These are phyloP conservation scores for Scyliorhinus canicula DNA, from an alignment of 2,797 vertebrate genomes.

Conservation along the genomic window DNA sequence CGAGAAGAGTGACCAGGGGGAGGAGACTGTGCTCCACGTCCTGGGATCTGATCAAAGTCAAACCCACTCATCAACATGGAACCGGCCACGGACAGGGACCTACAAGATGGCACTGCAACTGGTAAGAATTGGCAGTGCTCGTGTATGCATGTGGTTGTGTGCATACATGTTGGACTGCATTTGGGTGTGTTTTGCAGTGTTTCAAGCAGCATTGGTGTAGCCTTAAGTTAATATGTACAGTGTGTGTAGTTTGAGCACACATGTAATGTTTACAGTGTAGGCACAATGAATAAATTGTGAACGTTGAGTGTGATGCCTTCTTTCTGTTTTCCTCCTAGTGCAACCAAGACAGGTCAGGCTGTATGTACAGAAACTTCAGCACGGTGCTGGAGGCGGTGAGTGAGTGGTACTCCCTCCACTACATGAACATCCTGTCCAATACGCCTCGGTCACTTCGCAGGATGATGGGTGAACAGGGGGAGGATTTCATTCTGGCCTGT, in stretches of 20 bases:
- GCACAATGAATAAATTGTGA: neutral
- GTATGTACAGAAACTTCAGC: constrained; percentile 62
- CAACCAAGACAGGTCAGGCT: constrained; percentile 48
- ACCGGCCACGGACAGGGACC: constrained; percentile 28
- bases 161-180: neutral
- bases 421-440: constrained; percentile 62
- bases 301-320: neutral
- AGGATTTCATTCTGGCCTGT: constrained; percentile 65
- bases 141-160: neutral
- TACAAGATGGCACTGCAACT: constrained; percentile 65
- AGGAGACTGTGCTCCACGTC: constrained; percentile 45
- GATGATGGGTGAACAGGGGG: constrained; percentile 57
- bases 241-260: neutral
- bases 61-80: constrained; percentile 32
- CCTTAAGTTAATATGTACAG: neutral
- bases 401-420: constrained; percentile 66
- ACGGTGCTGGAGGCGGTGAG: constrained; percentile 59
- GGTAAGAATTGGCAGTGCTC: constrained; percentile 49
- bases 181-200: neutral
- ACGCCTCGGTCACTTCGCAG: constrained; percentile 49
- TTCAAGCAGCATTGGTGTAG: neutral
- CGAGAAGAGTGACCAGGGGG: constrained; percentile 50
- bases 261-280: neutral
- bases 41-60: neutral
- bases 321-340: constrained; percentile 52